Base-by-base conservation (phyloP, 1,140 invertebrate species). In the Zeugodacus cucurbitae region DNA sequence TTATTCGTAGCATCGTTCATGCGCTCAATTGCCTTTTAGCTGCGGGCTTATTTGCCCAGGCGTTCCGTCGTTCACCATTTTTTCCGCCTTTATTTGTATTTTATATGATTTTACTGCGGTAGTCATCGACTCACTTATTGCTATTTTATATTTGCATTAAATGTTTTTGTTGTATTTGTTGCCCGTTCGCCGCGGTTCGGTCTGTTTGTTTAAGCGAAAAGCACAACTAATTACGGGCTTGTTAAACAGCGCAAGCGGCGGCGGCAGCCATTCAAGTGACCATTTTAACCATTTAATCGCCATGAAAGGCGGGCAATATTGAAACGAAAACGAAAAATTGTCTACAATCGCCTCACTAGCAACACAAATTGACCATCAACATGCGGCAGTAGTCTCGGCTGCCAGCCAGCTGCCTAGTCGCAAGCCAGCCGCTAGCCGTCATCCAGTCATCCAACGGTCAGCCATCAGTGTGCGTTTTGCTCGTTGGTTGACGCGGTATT, bases 211-310 rank as follows among this genome's bases (percentile, higher is more conserved):
- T 59, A 59, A 87, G 74, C 48, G 74, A 82, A 64, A 67, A 87
- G 59, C 54, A 37, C 87, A 87, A 87, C 87, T 87, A 87, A 87
- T 87, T 87, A 87, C 37, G 87, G 58, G 87, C 74, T 87, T 87
- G 87, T 87, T 87, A 87, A 87, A 64, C 87, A 82, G 41, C 74
- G 20, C 34, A 34, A 48, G 41, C 74, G 41, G 41, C 74, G 41
- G 41, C 74, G 62, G 59, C 87, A 48, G 14, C 87, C 87, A 87
- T 87, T 87, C 87, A 87, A 70, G 44, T 87, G 87, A 87, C 87
- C 87, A 87, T 87, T 87, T 87, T 87, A 70, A 87, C 87, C 44
- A 70, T 87, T 87, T 70, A 87, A 87, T 87, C 87, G 87, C 22
- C 74, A 82, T 87, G 59, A 87, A 67, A 70, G 62, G 87, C 59